Evolutionary conservation across 1,140 invertebrate species (phyloP).

Genomic region (Dysdera silvatica): DNA sequence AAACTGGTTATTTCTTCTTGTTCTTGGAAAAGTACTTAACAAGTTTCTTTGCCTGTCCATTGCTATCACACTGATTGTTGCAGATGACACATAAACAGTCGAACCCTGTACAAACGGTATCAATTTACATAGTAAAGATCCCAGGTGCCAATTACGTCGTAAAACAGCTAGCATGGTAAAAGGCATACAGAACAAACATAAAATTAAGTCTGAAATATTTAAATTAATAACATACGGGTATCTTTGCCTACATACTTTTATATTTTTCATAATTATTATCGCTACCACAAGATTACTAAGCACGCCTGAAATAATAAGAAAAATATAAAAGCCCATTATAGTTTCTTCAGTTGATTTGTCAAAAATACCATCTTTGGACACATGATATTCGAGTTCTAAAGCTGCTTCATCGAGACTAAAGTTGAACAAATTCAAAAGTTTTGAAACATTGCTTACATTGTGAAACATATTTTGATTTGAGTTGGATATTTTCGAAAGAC

Average conservation of each 20-base stretch:
- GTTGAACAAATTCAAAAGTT: no score
- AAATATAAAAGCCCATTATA: constrained; percentile 6
- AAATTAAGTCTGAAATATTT: constrained; percentile 51
- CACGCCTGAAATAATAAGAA: constrained; percentile 13
- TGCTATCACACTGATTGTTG: constrained; percentile 55
- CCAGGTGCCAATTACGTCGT: constrained; percentile 42
- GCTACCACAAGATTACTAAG: constrained; percentile 12
- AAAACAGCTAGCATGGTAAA: constrained; percentile 49
- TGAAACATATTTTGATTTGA: no score
- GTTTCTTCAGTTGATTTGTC: not conserved
- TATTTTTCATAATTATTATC: constrained; percentile 10
- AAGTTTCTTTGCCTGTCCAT: constrained; percentile 54
- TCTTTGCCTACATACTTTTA: not conserved
- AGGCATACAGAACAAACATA: constrained; percentile 54
- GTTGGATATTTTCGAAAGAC: no score
- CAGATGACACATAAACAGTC: constrained; percentile 55
- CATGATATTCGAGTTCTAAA: constrained; percentile 6
- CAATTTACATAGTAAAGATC: constrained; percentile 50
- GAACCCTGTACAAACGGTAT: constrained; percentile 52
- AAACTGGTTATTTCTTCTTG: constrained; percentile 7
- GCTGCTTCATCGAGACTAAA: constrained; percentile 17
- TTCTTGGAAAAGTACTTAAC: constrained; percentile 41
- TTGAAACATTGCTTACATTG: no score
- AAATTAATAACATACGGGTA: constrained; percentile 45
- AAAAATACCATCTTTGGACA: constrained; percentile 12